Base-by-base conservation (phyloP, 2,888 invertebrate species). In the Ophion costatus region DNA sequence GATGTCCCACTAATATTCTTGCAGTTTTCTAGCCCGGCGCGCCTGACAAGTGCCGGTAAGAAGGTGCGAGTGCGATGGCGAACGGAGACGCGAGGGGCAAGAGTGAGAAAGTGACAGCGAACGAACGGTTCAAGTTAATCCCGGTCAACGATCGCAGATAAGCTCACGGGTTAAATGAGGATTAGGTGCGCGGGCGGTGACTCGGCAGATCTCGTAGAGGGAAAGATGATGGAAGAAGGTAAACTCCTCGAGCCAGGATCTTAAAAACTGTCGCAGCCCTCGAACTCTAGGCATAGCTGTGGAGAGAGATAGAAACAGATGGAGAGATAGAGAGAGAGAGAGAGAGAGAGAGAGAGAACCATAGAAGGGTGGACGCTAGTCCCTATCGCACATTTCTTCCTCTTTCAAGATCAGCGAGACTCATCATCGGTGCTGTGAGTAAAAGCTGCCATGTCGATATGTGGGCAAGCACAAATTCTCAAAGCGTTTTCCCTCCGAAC, bases 141-240 rank as follows among this genome's bases (percentile, higher is more conserved):
- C 90, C 86, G 82, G 82, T 85, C 83, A 84, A 85, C 88, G 91
- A 92, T 92, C 89, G 85, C 82, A 88, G 91, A 92, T 92, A 91
- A 89, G 90, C 84, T 84, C 75, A 64, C 82, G 88, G 90, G 89
- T 91, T 92, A 91, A 92, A 92, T 90, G 88, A 91, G 92, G 92
- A 92, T 92, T 92, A 92, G 88, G 57, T 51, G 85, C 83, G 80
- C 51, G 51, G 51, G 5, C 51, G 87, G 80, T 92, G 92, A 92
- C 91, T 91, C 86, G 90, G 80, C 91, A 86, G 85, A 82, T 64
- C 4, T 67, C 17, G 57, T 4, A 20, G 57, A 29, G 69, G 76
- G 64, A 33, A 67, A 64, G 57, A 14, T 73, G 67, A 82, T 63
- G 33, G 57, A 71, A 75, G 70, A 86, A 64, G 74, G 77, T 78